Evolutionary conservation across 2,888 invertebrate genomes (phyloP).

Genomic region (Cephus pygmeus): DNA sequence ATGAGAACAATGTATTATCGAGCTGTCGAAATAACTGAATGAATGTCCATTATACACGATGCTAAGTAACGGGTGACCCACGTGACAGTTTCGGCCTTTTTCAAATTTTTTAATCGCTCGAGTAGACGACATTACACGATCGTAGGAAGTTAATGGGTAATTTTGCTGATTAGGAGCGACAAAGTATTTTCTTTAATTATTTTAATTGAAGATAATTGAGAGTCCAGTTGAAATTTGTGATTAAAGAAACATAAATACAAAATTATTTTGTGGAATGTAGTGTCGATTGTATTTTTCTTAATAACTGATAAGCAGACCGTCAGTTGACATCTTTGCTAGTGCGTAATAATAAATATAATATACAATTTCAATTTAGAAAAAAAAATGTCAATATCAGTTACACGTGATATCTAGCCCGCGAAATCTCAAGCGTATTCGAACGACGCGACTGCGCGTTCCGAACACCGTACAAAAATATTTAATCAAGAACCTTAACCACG

Average conservation of each 20-base stretch:
- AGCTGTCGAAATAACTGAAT: not conserved
- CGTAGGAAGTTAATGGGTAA: not conserved
- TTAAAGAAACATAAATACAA: not conserved
- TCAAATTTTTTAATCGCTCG: not conserved
- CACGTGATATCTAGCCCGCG: not conserved
- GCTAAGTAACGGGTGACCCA: not conserved
- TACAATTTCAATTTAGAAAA: not conserved
- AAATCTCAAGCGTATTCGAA: not conserved
- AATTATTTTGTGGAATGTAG: not conserved
- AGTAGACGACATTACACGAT: not conserved
- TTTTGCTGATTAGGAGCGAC: too few relatives aligned
- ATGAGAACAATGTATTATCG: not conserved
- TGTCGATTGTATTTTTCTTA: not conserved
- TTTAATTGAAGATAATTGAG: not conserved
- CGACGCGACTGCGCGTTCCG: not conserved
- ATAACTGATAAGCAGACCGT: not conserved
- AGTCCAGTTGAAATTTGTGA: not conserved
- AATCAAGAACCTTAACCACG: not conserved
- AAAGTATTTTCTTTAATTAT: too few relatives aligned
- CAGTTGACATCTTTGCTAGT: rapidly evolving
- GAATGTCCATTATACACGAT: not conserved
- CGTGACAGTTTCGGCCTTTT: not conserved
- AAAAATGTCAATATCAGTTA: not conserved
- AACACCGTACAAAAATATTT: not conserved
- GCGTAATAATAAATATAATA: not conserved